Conservation (phyloP, 2,797 vertebrate genomes). For the Thalassophryne amazonica region DNA sequence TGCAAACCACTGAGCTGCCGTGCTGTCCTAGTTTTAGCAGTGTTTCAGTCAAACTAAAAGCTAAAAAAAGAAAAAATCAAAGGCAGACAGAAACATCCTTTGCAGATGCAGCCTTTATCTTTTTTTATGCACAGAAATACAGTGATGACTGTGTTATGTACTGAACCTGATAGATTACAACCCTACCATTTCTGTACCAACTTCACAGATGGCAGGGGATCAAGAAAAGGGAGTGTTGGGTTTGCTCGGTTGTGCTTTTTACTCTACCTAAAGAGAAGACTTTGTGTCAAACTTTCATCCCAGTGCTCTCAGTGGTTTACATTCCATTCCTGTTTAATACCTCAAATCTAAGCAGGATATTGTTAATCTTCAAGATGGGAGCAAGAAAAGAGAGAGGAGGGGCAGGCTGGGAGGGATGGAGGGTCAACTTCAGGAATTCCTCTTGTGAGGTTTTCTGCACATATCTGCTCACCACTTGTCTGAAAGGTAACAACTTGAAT, state of each 20-base stretch:
- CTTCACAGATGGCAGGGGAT: constrained; percentile 25
- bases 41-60: too few species aligned
- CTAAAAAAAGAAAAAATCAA: too few species aligned
- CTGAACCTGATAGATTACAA: constrained; percentile 26
- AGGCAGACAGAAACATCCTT: too few species aligned
- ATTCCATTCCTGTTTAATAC: constrained; percentile 53
- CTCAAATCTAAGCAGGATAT: constrained; percentile 51
- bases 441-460: constrained; percentile 22
- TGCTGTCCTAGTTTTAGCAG: too few species aligned
- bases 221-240: constrained; percentile 14
- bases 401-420: not conserved
- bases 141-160: too few species aligned
- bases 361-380: constrained; percentile 20
- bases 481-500: constrained; percentile 34
- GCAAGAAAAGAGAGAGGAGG: not conserved
- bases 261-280: constrained; percentile 30
- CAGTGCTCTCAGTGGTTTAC: constrained; percentile 50
- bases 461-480: constrained; percentile 1
- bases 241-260: constrained; percentile 53
- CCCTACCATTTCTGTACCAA: not conserved
- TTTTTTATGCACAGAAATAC: too few species aligned
- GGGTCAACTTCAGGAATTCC: constrained; percentile 44
- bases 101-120: too few species aligned
- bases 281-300: constrained; percentile 51
- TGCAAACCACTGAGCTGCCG: too few species aligned